Percentiles rank a stretch among this genome's conserved stretches.
These are phyloP conservation scores for Alexandromys fortis DNA, from an alignment of 2,113 vertebrate species.

Conservation along the genomic window DNA sequence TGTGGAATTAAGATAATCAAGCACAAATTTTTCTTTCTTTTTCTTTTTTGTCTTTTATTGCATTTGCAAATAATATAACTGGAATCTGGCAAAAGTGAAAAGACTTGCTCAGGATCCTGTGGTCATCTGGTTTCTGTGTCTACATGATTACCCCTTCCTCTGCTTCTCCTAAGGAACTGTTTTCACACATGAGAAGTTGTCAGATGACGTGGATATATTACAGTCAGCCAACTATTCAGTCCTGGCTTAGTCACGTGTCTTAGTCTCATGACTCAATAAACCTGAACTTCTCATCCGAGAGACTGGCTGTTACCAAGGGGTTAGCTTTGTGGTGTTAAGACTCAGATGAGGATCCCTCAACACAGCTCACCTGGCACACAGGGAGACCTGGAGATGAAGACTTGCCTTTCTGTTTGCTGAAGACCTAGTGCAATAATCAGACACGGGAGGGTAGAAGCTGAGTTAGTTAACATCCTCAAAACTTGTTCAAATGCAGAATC, in stretches of 20 bases:
- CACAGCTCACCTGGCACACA: not conserved
- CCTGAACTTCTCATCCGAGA: not conserved
- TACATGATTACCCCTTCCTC: not conserved
- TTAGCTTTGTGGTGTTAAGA: not conserved
- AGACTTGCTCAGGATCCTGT: not conserved
- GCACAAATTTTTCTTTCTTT: not conserved
- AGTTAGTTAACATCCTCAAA: no score
- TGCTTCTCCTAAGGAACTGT: not conserved
- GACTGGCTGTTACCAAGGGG: not conserved
- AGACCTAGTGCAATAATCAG: not conserved
- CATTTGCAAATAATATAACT: not conserved
- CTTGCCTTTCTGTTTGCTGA: not conserved
- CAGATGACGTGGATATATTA: not conserved
- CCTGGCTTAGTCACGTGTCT: not conserved
- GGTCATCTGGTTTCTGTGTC: not conserved
- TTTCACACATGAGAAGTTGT: not conserved
- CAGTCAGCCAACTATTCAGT: not conserved
- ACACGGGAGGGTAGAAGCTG: not conserved
- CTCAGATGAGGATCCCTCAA: not conserved
- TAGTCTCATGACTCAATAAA: not conserved
- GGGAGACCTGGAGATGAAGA: not conserved
- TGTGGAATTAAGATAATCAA: not conserved
- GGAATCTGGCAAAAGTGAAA: not conserved
- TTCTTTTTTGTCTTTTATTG: not conserved
- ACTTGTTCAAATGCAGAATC: not conserved